phyloP scores from a whole-genome alignment of 2,888 invertebrate species.

The Anodontia alba region DNA sequence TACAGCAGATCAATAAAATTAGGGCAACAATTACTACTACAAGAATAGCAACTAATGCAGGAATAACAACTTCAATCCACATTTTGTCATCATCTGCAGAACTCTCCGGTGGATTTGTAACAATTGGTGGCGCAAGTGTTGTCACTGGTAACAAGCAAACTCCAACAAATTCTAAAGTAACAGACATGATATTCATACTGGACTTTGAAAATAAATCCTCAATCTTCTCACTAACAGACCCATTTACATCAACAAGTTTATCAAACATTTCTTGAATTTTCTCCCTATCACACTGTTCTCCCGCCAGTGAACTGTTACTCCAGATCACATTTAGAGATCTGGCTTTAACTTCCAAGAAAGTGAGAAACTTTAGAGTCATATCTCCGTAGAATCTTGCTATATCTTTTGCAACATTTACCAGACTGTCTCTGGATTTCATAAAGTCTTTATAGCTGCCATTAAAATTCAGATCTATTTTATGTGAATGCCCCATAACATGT shows the following conservation, averaged over 20 bases:
- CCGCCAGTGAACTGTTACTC: constrained; percentile 58
- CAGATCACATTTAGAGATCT: constrained; percentile 46
- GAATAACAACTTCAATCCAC: constrained; percentile 64
- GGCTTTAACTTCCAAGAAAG: constrained; percentile 42
- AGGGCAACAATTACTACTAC: constrained; percentile 54
- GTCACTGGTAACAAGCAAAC: constrained; percentile 46
- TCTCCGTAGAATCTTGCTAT: constrained; percentile 50
- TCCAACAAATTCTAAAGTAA: constrained; percentile 40
- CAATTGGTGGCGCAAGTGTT: constrained; percentile 26
- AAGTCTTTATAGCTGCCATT: constrained; percentile 42
- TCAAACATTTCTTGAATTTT: constrained; percentile 42
- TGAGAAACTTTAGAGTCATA: constrained; percentile 35
- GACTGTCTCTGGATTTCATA: constrained; percentile 28
- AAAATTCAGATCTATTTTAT: constrained; percentile 43
- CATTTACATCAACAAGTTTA: constrained; percentile 42
- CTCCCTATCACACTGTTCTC: constrained; percentile 35
- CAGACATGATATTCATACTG: constrained; percentile 25
- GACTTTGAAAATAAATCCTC: constrained; percentile 24
- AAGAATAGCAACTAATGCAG: constrained; percentile 58
- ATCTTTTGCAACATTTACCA: constrained; percentile 40
- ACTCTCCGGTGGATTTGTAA: constrained; percentile 30
- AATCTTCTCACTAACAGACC: constrained; percentile 31
- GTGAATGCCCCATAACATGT: constrained; percentile 46
- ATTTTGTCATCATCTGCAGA: constrained; percentile 33
- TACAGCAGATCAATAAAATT: constrained; percentile 56